Evolutionary conservation across 2,888 invertebrate species (phyloP).

Genomic region (Phaonia tiefii): DNA sequence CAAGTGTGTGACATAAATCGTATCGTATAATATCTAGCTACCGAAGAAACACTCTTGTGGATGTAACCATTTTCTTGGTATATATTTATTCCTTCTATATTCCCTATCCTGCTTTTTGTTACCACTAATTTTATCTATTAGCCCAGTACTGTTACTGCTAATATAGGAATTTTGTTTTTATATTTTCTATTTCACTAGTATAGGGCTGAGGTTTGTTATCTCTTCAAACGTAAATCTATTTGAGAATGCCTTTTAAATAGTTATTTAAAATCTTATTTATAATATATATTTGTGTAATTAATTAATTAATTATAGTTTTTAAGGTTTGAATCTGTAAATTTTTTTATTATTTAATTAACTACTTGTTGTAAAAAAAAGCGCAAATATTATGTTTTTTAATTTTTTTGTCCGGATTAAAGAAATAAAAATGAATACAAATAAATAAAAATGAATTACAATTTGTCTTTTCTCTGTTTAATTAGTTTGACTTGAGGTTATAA

Average conservation of each 20-base stretch:
- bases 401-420: slow-evolving; percentile 51
- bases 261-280: slow-evolving; percentile 55
- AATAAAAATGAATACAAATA: slow-evolving; percentile 62
- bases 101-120: too few species aligned
- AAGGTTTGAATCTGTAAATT: slow-evolving; percentile 52
- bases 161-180: background rate
- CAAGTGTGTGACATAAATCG: too few species aligned
- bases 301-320: slow-evolving; percentile 49
- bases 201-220: slow-evolving; percentile 48
- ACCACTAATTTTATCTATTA: background rate
- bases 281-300: slow-evolving; percentile 22
- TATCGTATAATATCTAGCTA: too few species aligned
- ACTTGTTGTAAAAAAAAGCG: slow-evolving; percentile 58
- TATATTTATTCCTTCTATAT: background rate
- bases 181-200: slow-evolving; percentile 25
- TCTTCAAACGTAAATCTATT: slow-evolving; percentile 4
- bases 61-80: too few species aligned
- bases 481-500: too few species aligned
- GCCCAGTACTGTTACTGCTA: too few species aligned
- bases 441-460: too few species aligned
- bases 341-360: slow-evolving; percentile 59
- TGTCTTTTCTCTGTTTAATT: too few species aligned
- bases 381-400: slow-evolving; percentile 50
- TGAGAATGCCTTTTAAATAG: slow-evolving; percentile 2
- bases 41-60: too few species aligned